phyloP scores from a whole-genome alignment of 2,888 invertebrate species.

The Cynaeus angustus region DNA sequence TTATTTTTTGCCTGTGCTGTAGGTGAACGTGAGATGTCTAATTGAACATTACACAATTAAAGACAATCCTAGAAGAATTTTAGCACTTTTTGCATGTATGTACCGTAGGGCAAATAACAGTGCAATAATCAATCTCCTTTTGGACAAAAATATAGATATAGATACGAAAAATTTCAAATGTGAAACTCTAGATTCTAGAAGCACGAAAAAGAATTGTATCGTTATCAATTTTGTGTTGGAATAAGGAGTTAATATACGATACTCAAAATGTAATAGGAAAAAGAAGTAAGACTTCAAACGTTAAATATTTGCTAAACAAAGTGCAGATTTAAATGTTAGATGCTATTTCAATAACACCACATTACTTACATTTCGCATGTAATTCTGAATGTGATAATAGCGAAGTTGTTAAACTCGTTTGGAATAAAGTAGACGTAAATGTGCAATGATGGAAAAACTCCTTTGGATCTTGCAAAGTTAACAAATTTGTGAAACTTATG shows the following conservation, averaged over 20 bases:
- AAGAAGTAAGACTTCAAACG: neutral
- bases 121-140: neutral
- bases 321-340: neutral
- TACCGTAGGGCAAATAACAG: neutral
- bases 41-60: neutral
- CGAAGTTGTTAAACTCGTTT: neutral
- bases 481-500: too few relatives aligned
- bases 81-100: neutral
- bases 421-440: neutral
- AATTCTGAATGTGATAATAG: neutral
- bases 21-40: too few relatives aligned
- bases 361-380: conserved; percentile 1
- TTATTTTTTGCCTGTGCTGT: too few relatives aligned
- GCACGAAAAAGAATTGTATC: neutral
- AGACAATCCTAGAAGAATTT: neutral
- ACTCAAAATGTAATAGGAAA: neutral
- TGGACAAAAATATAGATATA: neutral
- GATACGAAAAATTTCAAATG: neutral
- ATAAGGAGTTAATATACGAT: neutral
- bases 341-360: neutral
- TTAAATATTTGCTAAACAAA: neutral
- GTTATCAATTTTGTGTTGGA: neutral
- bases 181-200: neutral
- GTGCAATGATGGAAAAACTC: neutral
- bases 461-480: neutral